Evolutionary conservation across 2,888 invertebrate genomes (phyloP), one percentile per base, ranked within the genome.

Genomic region (Cheilosia scutellata): DNA sequence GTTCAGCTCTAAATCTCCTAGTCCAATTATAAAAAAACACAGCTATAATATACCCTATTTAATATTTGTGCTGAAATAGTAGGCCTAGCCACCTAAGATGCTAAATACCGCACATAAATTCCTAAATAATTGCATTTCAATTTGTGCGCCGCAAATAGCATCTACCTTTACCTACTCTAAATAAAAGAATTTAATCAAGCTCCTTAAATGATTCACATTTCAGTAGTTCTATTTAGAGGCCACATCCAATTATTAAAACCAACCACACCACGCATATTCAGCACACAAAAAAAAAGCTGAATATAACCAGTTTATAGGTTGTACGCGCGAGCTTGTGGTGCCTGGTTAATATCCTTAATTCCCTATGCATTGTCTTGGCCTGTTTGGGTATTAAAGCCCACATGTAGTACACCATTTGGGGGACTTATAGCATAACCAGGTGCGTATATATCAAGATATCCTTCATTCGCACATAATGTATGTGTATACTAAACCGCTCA

Each of bases 291-390:
- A 37, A 63, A 63, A 55, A 37, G n/a, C 27, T 16, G 4, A 65
- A 40, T 42, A 29, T 71, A 71, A 65, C 51, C 63, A 75, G 83
- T 71, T 80, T 71, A 80, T 71, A 20, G 51, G 42, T 75, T 47
- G 49, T 58, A 65, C 74, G 75, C 79, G 75, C 68, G 75, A 74
- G 74, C 57, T 70, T 70, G 47, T 29, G 51, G 75, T 76, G 51
- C 33, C 40, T 51, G 53, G 60, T 37, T 84, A 77, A 80, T 84
- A 84, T 84, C 84, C 75, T 71, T 80, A 84, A 80, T 80, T 65
- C 75, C 75, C 49, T 65, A 53, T 84, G 75, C 84, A 84, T 84
- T 84, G 84, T 84, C 70, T 84, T 65, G 75, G 84, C 75, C 51
- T 75, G 79, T 75, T 71, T 33, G 9, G 70, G 74, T 80, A 80